These are phyloP conservation scores for Pangasianodon hypophthalmus DNA, from an alignment of 2,113 vertebrate genomes.

Conservation along the genomic window DNA sequence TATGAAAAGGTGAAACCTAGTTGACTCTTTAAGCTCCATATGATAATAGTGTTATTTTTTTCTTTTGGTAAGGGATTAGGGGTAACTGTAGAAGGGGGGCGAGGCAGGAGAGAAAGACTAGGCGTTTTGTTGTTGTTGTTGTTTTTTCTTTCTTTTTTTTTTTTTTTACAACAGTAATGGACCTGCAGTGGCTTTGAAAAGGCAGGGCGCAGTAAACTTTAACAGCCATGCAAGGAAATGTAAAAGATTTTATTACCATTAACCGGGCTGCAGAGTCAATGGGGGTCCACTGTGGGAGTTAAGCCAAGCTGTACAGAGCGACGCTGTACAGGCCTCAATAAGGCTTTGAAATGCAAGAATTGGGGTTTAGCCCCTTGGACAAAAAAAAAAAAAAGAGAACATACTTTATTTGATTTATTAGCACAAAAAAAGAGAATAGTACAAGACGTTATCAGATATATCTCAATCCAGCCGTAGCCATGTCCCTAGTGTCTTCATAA, in stretches of 20 bases:
- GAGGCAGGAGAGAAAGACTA: slow-evolving; percentile 36
- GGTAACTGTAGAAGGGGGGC: slow-evolving; percentile 46
- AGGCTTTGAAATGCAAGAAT: slow-evolving; percentile 64
- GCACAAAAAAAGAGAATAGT: background rate
- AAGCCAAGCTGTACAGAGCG: slow-evolving; percentile 42
- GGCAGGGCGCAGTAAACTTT: slow-evolving; percentile 55
- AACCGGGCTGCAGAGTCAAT: slow-evolving; percentile 66
- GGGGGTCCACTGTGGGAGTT: slow-evolving; percentile 63
- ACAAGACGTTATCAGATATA: background rate
- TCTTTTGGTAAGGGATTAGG: slow-evolving; percentile 61
- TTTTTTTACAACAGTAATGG: slow-evolving; percentile 51
- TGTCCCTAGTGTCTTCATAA: background rate
- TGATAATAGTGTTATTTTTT: slow-evolving; percentile 47
- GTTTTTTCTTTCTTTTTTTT: background rate
- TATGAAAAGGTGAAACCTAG: slow-evolving; percentile 47
- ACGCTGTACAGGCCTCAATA: slow-evolving; percentile 56
- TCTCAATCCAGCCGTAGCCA: background rate
- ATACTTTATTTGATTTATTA: background rate
- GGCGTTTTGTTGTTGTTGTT: slow-evolving; percentile 3
- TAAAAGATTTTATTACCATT: slow-evolving; percentile 75
- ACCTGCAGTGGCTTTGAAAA: slow-evolving; percentile 52
- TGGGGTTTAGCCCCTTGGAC: slow-evolving; percentile 56
- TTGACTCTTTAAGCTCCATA: slow-evolving; percentile 57
- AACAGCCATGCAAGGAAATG: slow-evolving; percentile 60
- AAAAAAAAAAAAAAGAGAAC: background rate